These are phyloP conservation scores for Eueremaeus valkanovi DNA, from an alignment of 2,888 invertebrate genomes.

Conservation along the genomic window DNA sequence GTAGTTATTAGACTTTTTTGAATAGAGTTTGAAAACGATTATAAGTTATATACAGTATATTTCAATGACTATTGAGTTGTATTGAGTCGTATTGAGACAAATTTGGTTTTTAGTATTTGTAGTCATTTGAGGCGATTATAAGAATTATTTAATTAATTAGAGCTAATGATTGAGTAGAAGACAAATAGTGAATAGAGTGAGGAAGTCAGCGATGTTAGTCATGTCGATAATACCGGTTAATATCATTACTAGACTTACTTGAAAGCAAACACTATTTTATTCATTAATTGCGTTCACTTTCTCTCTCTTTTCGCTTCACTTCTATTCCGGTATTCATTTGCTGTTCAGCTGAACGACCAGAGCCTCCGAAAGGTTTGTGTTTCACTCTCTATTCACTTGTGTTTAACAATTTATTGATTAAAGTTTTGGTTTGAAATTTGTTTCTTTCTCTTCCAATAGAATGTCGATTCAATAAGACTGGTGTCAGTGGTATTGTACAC, in stretches of 20 bases:
- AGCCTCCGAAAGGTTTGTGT: slow-evolving; percentile 35
- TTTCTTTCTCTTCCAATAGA: slow-evolving; percentile 41
- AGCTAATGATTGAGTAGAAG: not conserved
- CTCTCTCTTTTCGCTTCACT: not conserved
- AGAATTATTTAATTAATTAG: slow-evolving; percentile 19
- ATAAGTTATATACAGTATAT: too few relatives aligned
- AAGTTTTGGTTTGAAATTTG: slow-evolving; percentile 3
- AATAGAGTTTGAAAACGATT: too few relatives aligned
- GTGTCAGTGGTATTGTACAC: slow-evolving; percentile 60
- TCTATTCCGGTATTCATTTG: not conserved
- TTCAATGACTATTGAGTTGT: too few relatives aligned
- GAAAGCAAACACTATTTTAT: not conserved
- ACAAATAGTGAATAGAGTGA: not conserved
- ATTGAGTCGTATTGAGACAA: too few relatives aligned
- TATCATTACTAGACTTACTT: slow-evolving; percentile 5
- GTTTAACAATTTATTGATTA: slow-evolving; percentile 16
- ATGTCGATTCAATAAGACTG: slow-evolving; percentile 60
- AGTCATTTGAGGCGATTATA: not conserved
- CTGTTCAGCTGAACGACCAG: slow-evolving; percentile 32
- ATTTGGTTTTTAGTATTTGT: too few relatives aligned
- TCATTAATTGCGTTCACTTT: not conserved
- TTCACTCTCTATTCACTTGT: not conserved
- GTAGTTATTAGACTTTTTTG: too few relatives aligned
- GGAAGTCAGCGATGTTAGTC: not conserved
- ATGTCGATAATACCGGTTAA: not conserved